Conservation (phyloP, 2,888 invertebrate species). For the Caenorhabditis plicata region DNA sequence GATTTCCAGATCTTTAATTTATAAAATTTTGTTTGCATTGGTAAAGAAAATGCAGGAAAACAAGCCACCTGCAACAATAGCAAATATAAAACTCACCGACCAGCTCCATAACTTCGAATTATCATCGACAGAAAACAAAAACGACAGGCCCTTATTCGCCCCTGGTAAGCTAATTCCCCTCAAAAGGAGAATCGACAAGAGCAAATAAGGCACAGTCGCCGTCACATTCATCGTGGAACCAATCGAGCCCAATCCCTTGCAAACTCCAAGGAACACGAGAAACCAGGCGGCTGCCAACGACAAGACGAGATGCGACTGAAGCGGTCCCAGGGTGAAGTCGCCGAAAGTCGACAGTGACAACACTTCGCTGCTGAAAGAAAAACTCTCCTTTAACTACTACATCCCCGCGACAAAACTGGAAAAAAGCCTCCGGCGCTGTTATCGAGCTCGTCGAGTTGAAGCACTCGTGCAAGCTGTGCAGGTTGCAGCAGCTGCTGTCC, state of each 20-base stretch:
- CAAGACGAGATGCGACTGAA: slow-evolving; percentile 86
- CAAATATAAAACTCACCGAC: slow-evolving; percentile 9
- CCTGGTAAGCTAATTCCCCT: slow-evolving; percentile 61
- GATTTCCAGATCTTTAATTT: slow-evolving; percentile 68
- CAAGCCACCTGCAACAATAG: not conserved
- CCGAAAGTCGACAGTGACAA: slow-evolving; percentile 70
- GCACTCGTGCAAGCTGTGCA: slow-evolving; percentile 44
- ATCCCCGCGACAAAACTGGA: slow-evolving; percentile 42
- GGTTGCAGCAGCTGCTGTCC: slow-evolving; percentile 54
- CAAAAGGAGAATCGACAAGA: slow-evolving; percentile 57
- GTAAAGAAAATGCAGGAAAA: not conserved
- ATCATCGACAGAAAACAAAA: slow-evolving; percentile 46
- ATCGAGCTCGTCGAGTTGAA: slow-evolving; percentile 46
- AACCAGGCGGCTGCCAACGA: slow-evolving; percentile 89
- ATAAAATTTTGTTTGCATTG: not conserved
- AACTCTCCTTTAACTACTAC: slow-evolving; percentile 1
- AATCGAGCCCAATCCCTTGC: slow-evolving; percentile 74
- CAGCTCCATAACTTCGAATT: slow-evolving; percentile 44
- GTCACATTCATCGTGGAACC: slow-evolving; percentile 61
- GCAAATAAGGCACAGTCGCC: slow-evolving; percentile 59
- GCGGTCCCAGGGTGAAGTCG: slow-evolving; percentile 52
- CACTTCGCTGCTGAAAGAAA: slow-evolving; percentile 49
- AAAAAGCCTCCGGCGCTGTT: slow-evolving; percentile 60
- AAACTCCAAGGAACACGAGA: slow-evolving; percentile 89
- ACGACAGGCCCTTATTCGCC: slow-evolving; percentile 55